phyloP scores from a whole-genome alignment of 1,140 invertebrate genomes.

The Samia ricini region DNA sequence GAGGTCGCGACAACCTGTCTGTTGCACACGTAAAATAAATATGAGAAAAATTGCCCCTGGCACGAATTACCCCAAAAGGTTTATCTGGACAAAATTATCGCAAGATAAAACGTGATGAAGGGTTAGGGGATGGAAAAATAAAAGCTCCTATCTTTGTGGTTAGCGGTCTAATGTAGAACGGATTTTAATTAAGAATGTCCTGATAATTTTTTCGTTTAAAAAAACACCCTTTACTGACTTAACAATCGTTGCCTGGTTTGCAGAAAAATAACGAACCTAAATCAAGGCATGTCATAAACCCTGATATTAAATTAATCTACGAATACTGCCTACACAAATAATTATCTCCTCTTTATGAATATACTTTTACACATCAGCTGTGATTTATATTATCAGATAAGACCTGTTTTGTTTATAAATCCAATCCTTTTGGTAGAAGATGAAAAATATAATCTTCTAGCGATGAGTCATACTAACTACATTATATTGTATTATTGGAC shows the following conservation, averaged over 20 bases:
- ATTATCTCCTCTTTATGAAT: not conserved
- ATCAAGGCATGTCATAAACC: not conserved
- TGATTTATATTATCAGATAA: no score
- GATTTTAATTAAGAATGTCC: slow-evolving; percentile 5
- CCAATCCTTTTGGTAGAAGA: no score
- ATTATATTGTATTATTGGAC: no score
- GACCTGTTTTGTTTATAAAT: no score
- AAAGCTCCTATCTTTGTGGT: slow-evolving; percentile 3
- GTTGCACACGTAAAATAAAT: not conserved
- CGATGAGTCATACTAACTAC: no score
- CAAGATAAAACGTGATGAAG: slow-evolving; percentile 5
- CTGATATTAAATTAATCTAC: not conserved
- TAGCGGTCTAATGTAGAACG: slow-evolving; percentile 6
- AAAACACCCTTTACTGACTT: not conserved
- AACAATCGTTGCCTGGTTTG: not conserved
- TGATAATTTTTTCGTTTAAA: slow-evolving; percentile 6
- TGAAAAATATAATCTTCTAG: no score
- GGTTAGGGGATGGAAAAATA: not conserved
- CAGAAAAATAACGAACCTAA: not conserved
- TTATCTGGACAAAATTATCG: slow-evolving; percentile 8
- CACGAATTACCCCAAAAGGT: slow-evolving; percentile 4
- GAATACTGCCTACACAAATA: not conserved
- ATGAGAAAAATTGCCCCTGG: not conserved
- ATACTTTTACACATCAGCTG: no score
- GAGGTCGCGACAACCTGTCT: not conserved